phyloP scores from a whole-genome alignment of 2,797 vertebrate species.

The Pseudomugil gertrudae region DNA sequence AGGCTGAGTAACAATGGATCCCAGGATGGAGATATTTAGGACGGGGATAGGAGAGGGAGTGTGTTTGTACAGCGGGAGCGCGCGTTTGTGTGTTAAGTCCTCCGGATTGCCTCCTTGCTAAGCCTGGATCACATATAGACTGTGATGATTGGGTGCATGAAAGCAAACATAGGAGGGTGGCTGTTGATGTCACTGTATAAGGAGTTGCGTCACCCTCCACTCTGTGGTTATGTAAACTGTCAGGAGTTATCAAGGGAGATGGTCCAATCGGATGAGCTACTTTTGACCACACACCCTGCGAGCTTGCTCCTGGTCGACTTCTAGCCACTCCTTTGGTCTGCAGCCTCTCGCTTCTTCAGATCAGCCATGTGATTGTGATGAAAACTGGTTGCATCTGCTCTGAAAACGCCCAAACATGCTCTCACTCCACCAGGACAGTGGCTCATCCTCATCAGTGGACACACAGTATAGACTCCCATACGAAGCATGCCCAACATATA shows the following conservation, averaged over 20 bases:
- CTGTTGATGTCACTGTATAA: slow-evolving; percentile 64
- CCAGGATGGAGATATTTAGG: slow-evolving; percentile 43
- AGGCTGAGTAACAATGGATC: slow-evolving; percentile 47
- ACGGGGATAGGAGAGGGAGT: slow-evolving; percentile 35
- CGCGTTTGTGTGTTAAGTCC: slow-evolving; percentile 29
- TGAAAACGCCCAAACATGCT: neutral
- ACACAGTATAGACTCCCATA: slow-evolving; percentile 13
- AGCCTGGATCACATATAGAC: slow-evolving; percentile 52
- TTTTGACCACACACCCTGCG: slow-evolving; percentile 71
- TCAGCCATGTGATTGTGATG: neutral
- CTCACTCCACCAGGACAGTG: neutral
- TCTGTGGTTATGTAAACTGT: slow-evolving; percentile 77
- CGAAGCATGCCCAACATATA: slow-evolving; percentile 39
- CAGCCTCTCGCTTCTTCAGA: neutral
- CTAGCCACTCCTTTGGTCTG: slow-evolving; percentile 29
- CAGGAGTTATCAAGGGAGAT: slow-evolving; percentile 61
- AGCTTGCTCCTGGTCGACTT: neutral
- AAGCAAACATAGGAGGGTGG: slow-evolving; percentile 36
- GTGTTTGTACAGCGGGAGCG: slow-evolving; percentile 26
- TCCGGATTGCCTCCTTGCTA: slow-evolving; percentile 29
- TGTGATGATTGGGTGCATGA: slow-evolving; percentile 49
- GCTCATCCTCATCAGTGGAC: slow-evolving; percentile 40
- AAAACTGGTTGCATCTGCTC: neutral
- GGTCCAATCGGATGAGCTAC: slow-evolving; percentile 72
- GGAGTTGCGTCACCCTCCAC: slow-evolving; percentile 53